Evolutionary conservation across 2,113 vertebrate species (phyloP), one percentile per base, ranked within the genome.

Genomic region (Hystrix cristata): DNA sequence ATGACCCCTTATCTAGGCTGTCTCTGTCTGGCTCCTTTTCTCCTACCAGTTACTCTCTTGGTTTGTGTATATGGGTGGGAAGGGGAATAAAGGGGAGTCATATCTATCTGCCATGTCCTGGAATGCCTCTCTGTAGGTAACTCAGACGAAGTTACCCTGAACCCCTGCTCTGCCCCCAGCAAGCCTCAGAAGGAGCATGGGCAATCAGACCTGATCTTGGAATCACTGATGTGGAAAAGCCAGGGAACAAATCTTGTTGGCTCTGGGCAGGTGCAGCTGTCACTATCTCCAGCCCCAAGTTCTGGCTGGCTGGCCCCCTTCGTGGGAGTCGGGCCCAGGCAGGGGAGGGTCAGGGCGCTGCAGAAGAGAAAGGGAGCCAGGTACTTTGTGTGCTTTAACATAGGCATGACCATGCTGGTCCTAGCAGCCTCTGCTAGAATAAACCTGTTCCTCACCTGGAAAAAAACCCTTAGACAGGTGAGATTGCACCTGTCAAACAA

Each of bases 191-290:
- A 81, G 55, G 71, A 85, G 0, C 46, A 7, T 4, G 25, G 80
- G 43, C 83, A 97, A 96, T 97, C 97, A 96, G 89, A 76, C 13
- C 23, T 0, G 8, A 93, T 97, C 96, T 97, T 85, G 48, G 83
- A 97, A 72, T 87, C 69, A 4, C n/a, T 9, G 21, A 69, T 5
- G 53, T 97, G 96, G 97, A 96, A 97, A 97, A 96, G 89, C 91
- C 95, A 95, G 92, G 79, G 67, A 95, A 85, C 34, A 91, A 93
- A 84, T 84, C 92, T 94, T 94, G 97, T 83, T 76, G 95, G 84
- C 86, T 96, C 96, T 88, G 60, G 90, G 76, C 94, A 87, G 94
- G 90, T 72, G 76, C 85, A 88, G 92, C 87, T 92, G 80, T 97
- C 92, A 86, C 92, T 95, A 81, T 91, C 95, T 48, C 64, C 60